Evolutionary conservation across 2,113 vertebrate genomes (phyloP).

Genomic region (Hymenochirus boettgeri): DNA sequence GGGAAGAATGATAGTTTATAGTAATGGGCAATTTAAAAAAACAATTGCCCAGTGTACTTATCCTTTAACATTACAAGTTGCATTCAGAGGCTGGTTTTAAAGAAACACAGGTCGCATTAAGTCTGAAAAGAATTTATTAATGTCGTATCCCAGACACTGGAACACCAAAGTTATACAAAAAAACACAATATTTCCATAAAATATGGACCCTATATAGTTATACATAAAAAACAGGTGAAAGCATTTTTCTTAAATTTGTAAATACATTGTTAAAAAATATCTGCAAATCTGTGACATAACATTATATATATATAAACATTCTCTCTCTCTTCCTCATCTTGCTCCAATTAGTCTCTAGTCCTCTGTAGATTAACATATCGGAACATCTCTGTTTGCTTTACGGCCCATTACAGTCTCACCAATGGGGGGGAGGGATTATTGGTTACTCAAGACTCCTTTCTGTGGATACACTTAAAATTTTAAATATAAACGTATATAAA

Average conservation of each 20-base stretch:
- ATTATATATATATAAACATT: conserved; percentile 31
- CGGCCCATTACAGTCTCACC: too few species aligned
- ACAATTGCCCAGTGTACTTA: not conserved
- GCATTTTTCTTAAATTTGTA: not conserved
- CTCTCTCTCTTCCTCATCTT: not conserved
- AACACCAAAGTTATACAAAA: conserved; percentile 21
- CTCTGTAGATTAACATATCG: too few species aligned
- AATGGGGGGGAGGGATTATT: too few species aligned
- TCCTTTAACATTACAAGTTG: too few species aligned
- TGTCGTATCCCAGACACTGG: conserved; percentile 19
- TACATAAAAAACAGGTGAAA: conserved; percentile 20
- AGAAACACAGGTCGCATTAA: not conserved
- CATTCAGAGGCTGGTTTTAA: too few species aligned
- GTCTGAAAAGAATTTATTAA: conserved; percentile 36
- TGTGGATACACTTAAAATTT: too few species aligned
- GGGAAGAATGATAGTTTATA: too few species aligned
- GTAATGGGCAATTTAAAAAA: not conserved
- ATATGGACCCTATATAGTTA: conserved; percentile 27
- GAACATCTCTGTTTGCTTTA: too few species aligned
- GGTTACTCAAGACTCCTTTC: too few species aligned
- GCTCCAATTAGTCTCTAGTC: not conserved
- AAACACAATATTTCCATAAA: conserved; percentile 17
- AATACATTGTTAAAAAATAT: conserved; percentile 32
- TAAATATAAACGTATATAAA: too few species aligned
- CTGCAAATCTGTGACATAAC: conserved; percentile 32